These are phyloP conservation scores for Acromyrmex charruanus DNA, from an alignment of 1,140 invertebrate genomes.

Conservation along the genomic window DNA sequence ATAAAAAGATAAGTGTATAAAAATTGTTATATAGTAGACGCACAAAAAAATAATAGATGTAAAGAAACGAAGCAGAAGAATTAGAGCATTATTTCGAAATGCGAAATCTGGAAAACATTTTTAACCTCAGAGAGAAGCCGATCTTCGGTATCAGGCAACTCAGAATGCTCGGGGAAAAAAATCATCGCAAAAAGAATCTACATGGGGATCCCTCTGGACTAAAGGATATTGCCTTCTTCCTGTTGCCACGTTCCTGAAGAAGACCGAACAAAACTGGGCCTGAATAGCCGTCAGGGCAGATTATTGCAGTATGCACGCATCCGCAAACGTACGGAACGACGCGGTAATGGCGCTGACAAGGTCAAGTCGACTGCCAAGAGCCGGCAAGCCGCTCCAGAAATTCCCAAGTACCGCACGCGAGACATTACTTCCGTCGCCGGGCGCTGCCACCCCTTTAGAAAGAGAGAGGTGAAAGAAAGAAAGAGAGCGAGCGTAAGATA, in stretches of 20 bases:
- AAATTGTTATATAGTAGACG: background rate
- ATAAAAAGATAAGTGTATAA: background rate
- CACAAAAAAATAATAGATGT: background rate
- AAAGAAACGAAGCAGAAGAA: background rate
- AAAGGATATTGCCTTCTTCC: background rate
- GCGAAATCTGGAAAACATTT: background rate
- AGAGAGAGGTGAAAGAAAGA: background rate
- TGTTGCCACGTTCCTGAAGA: background rate
- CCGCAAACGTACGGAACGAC: constrained; percentile 31
- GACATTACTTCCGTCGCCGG: constrained; percentile 62
- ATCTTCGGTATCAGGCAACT: background rate
- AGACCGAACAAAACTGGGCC: constrained; percentile 22
- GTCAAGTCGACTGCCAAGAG: constrained; percentile 42
- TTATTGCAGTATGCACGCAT: constrained; percentile 17
- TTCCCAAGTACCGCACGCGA: constrained; percentile 49
- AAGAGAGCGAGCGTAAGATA: background rate
- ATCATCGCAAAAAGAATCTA: background rate
- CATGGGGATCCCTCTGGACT: background rate
- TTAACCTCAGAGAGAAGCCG: background rate
- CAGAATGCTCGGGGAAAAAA: background rate
- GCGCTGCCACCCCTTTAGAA: background rate
- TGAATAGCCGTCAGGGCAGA: background rate
- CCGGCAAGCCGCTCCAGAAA: constrained; percentile 42
- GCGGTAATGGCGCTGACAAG: constrained; percentile 45
- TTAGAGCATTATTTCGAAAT: background rate